Percentiles rank a stretch among this genome's conserved stretches.
These are phyloP conservation scores for Drosophila anceps DNA, from an alignment of 2,888 invertebrate species.

Conservation along the genomic window DNA sequence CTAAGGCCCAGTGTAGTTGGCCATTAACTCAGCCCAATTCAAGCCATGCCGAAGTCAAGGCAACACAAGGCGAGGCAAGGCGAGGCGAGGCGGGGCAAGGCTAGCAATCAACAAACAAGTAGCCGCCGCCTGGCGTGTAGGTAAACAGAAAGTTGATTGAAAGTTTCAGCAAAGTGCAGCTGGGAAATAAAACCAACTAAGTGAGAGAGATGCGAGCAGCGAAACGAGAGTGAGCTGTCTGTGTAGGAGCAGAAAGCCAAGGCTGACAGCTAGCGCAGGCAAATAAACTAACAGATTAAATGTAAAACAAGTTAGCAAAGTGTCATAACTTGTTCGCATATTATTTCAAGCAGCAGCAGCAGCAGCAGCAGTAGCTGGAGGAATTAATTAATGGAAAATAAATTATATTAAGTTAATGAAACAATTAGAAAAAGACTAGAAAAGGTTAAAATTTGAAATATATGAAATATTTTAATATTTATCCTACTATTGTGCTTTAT, in stretches of 20 bases:
- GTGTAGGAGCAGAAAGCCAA: constrained; percentile 31
- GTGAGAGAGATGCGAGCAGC: constrained; percentile 11
- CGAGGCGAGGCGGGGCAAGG: constrained; percentile 15
- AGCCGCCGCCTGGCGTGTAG: constrained; percentile 50
- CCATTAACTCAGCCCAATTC: constrained; percentile 53
- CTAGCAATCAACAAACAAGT: constrained; percentile 57
- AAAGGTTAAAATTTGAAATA: neutral
- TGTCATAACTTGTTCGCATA: constrained; percentile 25
- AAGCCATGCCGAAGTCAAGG: constrained; percentile 22
- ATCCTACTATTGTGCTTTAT: neutral
- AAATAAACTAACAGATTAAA: constrained; percentile 48
- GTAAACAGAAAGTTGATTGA: constrained; percentile 77
- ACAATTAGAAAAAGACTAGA: neutral
- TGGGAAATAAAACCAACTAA: constrained; percentile 43
- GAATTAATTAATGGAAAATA: constrained; percentile 6
- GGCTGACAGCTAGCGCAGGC: constrained; percentile 29
- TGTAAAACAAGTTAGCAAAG: constrained; percentile 44
- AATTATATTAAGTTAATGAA: neutral
- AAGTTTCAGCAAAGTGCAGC: constrained; percentile 64
- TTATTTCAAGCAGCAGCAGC: constrained; percentile 7
- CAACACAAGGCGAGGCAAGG: too few species aligned
- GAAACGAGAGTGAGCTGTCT: constrained; percentile 34
- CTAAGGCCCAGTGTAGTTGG: constrained; percentile 39
- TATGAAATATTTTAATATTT: neutral
- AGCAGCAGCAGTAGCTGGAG: neutral